Evolutionary conservation across 2,797 vertebrate genomes (phyloP).

Genomic region (Florisuga fusca): DNA sequence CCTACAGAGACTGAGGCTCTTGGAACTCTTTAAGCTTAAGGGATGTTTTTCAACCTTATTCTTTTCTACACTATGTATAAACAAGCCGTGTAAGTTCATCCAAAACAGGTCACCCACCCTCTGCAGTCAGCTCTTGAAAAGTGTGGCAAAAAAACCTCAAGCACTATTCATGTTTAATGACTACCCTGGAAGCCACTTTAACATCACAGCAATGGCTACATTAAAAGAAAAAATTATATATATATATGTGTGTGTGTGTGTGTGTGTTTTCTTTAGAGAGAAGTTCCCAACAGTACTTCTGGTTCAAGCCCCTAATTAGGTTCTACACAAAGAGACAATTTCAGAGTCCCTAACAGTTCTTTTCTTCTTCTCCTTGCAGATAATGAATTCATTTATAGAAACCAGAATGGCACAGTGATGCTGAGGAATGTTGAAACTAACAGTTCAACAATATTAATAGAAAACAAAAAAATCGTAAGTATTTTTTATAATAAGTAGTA

Average conservation of each 20-base stretch:
- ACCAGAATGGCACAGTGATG: constrained; percentile 86
- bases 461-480: constrained; percentile 95
- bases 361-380: constrained; percentile 78
- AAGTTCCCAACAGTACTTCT: neutral
- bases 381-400: constrained; percentile 90
- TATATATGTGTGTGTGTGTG: too few relatives aligned
- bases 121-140: neutral
- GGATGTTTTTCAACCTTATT: neutral
- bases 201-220: neutral
- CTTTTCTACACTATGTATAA: neutral
- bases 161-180: neutral
- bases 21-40: neutral
- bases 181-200: neutral
- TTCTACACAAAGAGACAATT: neutral
- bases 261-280: neutral
- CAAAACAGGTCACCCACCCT: neutral
- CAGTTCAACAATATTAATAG: constrained; percentile 82
- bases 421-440: constrained; percentile 84
- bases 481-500: constrained; percentile 36
- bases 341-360: constrained; percentile 3
- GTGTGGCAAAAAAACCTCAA: neutral
- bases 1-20: neutral
- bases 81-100: neutral
- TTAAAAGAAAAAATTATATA: neutral
- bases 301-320: neutral